These are phyloP conservation scores for Formica exsecta DNA, from an alignment of 1,140 invertebrate species.

Conservation along the genomic window DNA sequence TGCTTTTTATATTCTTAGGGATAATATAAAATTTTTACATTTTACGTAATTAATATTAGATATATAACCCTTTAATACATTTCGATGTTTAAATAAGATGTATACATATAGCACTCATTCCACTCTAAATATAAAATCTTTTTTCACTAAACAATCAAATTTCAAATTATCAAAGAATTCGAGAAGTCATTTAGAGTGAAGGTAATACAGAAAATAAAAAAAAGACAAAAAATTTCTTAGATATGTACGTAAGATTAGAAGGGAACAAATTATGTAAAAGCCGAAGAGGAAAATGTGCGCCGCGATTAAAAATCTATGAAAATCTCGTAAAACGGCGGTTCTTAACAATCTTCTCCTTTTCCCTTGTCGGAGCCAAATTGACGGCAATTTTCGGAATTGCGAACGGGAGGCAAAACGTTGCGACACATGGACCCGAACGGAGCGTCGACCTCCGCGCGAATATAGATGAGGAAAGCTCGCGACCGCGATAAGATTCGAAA, in stretches of 20 bases:
- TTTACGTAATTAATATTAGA: not conserved
- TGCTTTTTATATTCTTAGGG: not conserved
- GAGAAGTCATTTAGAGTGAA: slow-evolving; percentile 20
- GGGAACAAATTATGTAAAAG: not conserved
- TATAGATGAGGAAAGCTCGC: slow-evolving; percentile 50
- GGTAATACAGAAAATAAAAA: not conserved
- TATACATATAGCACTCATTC: not conserved
- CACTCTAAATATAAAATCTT: not conserved
- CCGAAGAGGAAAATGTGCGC: not conserved
- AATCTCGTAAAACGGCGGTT: slow-evolving; percentile 51
- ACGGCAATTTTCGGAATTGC: slow-evolving; percentile 64
- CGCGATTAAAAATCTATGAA: slow-evolving; percentile 51
- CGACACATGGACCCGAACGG: slow-evolving; percentile 39
- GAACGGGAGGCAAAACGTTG: slow-evolving; percentile 30
- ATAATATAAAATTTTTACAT: not conserved
- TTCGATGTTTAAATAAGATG: slow-evolving; percentile 9
- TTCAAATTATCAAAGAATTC: slow-evolving; percentile 29
- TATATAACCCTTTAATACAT: not conserved
- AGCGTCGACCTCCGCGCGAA: not conserved
- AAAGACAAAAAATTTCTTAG: not conserved
- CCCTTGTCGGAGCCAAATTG: slow-evolving; percentile 14
- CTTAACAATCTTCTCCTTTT: not conserved
- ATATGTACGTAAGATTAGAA: slow-evolving; percentile 14
- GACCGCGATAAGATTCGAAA: slow-evolving; percentile 70
- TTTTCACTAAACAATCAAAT: not conserved